Evolutionary conservation across 2,113 vertebrate genomes (phyloP).

Genomic region (Eublepharis macularius): DNA sequence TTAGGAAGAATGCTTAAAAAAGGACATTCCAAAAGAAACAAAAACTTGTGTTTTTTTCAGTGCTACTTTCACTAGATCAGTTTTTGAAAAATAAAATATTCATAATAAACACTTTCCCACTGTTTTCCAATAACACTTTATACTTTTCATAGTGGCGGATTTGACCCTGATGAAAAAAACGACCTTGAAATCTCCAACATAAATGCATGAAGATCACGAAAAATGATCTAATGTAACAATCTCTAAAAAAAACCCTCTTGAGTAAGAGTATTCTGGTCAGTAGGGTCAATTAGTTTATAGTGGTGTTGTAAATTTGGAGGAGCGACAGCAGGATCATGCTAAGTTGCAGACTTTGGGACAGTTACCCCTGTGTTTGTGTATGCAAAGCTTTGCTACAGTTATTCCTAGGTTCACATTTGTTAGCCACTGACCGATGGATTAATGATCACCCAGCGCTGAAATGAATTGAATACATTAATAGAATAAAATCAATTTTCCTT

Average conservation of each 20-base stretch:
- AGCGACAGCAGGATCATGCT: slow-evolving; percentile 21
- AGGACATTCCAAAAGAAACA: slow-evolving; percentile 77
- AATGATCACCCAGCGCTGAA: neutral
- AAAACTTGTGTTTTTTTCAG: slow-evolving; percentile 64
- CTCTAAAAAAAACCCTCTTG: slow-evolving; percentile 28
- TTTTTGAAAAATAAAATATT: slow-evolving; percentile 61
- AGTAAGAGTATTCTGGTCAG: slow-evolving; percentile 3
- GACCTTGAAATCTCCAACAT: slow-evolving; percentile 39
- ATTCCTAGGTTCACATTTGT: neutral
- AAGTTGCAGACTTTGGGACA: neutral
- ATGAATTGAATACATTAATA: too few species aligned
- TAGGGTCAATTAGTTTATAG: neutral
- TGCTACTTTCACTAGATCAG: slow-evolving; percentile 61
- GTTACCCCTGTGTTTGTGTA: neutral
- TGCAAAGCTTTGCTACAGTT: too few species aligned
- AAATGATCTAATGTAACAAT: slow-evolving; percentile 48
- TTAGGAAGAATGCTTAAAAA: slow-evolving; percentile 77
- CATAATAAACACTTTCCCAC: slow-evolving; percentile 25
- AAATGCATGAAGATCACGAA: slow-evolving; percentile 47
- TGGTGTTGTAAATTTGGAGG: slow-evolving; percentile 26
- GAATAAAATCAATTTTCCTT: too few species aligned
- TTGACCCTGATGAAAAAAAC: slow-evolving; percentile 55
- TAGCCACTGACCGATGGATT: neutral
- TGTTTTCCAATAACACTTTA: slow-evolving; percentile 20
- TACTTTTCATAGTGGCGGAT: slow-evolving; percentile 44